phyloP scores from a whole-genome alignment of 2,888 invertebrate genomes.

The Hirtodrosophila duncani region DNA sequence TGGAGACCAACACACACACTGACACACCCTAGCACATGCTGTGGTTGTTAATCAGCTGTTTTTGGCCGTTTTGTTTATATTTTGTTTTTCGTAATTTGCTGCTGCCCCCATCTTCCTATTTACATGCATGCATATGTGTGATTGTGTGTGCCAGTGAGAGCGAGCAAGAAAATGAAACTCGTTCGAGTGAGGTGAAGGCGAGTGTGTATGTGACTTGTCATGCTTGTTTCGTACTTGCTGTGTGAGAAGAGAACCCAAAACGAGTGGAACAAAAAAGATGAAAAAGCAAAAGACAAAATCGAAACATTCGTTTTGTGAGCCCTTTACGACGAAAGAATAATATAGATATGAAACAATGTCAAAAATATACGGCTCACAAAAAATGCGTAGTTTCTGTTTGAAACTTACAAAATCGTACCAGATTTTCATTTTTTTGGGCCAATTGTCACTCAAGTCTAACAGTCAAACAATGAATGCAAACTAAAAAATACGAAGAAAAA shows the following conservation, averaged over 20 bases:
- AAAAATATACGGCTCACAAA: slow-evolving; percentile 33
- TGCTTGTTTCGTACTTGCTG: slow-evolving; percentile 55
- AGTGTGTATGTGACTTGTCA: slow-evolving; percentile 45
- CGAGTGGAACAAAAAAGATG: slow-evolving; percentile 21
- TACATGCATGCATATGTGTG: slow-evolving; percentile 43
- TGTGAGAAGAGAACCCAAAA: slow-evolving; percentile 35
- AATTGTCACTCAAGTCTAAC: slow-evolving; percentile 19
- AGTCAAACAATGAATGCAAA: slow-evolving; percentile 21
- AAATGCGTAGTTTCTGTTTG: slow-evolving; percentile 51
- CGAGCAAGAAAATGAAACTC: slow-evolving; percentile 51
- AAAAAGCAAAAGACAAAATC: slow-evolving; percentile 13
- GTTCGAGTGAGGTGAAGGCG: slow-evolving; percentile 16
- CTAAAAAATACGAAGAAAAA: slow-evolving; percentile 28
- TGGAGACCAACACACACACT: slow-evolving; percentile 9
- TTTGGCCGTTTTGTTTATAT: slow-evolving; percentile 71
- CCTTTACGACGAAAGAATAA: slow-evolving; percentile 31
- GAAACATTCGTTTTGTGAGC: slow-evolving; percentile 7
- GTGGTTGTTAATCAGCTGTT: slow-evolving; percentile 69
- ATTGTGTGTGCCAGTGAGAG: too few species aligned
- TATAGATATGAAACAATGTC: slow-evolving; percentile 7
- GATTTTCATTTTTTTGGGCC: slow-evolving; percentile 6
- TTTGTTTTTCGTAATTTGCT: slow-evolving; percentile 66
- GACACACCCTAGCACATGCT: slow-evolving; percentile 37
- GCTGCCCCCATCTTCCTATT: slow-evolving; percentile 50
- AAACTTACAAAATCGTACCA: not conserved